Conservation (phyloP, 2,797 vertebrate species). For the Chromobotia macracanthus region DNA sequence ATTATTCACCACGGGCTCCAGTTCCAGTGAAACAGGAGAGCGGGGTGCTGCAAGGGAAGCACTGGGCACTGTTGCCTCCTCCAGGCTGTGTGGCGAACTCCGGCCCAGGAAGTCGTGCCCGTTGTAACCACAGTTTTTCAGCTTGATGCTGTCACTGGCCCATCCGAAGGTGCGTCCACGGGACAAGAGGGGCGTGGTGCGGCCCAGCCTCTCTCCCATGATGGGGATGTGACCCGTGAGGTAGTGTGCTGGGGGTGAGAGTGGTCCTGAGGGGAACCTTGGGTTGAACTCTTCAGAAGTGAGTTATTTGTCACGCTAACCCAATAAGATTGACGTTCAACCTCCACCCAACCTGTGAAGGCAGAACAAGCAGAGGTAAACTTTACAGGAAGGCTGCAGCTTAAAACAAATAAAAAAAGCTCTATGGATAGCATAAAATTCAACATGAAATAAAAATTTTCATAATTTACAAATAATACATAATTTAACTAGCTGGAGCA, state of each 20-base stretch:
- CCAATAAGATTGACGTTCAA: background rate
- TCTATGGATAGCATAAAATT: too few relatives aligned
- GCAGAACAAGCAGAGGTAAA: background rate
- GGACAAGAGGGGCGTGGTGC: constrained; percentile 70
- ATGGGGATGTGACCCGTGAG: background rate
- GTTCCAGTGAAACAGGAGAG: constrained; percentile 81
- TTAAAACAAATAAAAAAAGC: background rate
- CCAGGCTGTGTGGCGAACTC: constrained; percentile 49
- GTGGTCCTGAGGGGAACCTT: background rate
- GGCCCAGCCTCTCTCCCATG: constrained; percentile 70
- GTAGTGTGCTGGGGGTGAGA: background rate
- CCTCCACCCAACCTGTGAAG: constrained; percentile 36
- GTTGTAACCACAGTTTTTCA: constrained; percentile 66
- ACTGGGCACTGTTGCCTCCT: constrained; percentile 50
- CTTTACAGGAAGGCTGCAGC: background rate
- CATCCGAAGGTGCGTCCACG: constrained; percentile 66
- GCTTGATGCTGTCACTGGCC: constrained; percentile 62
- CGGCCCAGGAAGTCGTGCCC: constrained; percentile 66
- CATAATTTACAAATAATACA: too few relatives aligned
- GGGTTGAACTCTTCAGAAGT: background rate
- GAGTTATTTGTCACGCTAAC: background rate
- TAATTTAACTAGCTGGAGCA: too few relatives aligned
- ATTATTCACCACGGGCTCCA: constrained; percentile 77
- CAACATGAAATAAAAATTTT: too few relatives aligned
- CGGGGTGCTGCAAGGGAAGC: constrained; percentile 62